These are phyloP conservation scores for Gonioctena quinquepunctata DNA, from an alignment of 1,140 invertebrate species.

Conservation along the genomic window DNA sequence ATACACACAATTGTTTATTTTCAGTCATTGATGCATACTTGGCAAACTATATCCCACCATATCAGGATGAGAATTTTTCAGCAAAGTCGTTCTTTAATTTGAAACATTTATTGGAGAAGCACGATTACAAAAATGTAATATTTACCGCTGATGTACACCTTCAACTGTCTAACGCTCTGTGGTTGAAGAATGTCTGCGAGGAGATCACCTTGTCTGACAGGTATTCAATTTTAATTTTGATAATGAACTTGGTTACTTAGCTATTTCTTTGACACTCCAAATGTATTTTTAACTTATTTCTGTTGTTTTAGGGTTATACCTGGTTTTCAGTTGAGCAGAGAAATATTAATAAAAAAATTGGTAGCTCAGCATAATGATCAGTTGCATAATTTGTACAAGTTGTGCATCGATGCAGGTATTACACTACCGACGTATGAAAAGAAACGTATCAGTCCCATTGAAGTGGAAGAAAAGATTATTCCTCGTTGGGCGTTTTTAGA, in stretches of 20 bases:
- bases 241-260: not conserved
- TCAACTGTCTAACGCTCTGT: conserved; percentile 38
- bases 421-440: conserved; percentile 36
- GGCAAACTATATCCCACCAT: conserved; percentile 41
- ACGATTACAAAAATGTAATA: conserved; percentile 23
- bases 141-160: conserved; percentile 32
- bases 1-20: conserved; percentile 8
- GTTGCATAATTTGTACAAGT: conserved; percentile 33
- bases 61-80: conserved; percentile 35
- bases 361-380: conserved; percentile 20
- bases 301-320: conserved; percentile 19
- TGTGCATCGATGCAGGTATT: conserved; percentile 35
- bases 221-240: not conserved
- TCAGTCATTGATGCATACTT: conserved; percentile 40
- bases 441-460: not conserved
- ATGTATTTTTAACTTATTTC: conserved; percentile 20
- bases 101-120: conserved; percentile 8
- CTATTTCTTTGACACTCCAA: too few species aligned
- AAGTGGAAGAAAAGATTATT: conserved; percentile 23
- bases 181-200: conserved; percentile 42
- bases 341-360: conserved; percentile 31
- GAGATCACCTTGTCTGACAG: conserved; percentile 21
- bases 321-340: conserved; percentile 32
- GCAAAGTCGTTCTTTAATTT: conserved; percentile 11
- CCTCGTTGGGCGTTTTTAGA: conserved; percentile 43